Conservation (phyloP, 2,797 vertebrate genomes). For the Crocidura indochinensis region DNA sequence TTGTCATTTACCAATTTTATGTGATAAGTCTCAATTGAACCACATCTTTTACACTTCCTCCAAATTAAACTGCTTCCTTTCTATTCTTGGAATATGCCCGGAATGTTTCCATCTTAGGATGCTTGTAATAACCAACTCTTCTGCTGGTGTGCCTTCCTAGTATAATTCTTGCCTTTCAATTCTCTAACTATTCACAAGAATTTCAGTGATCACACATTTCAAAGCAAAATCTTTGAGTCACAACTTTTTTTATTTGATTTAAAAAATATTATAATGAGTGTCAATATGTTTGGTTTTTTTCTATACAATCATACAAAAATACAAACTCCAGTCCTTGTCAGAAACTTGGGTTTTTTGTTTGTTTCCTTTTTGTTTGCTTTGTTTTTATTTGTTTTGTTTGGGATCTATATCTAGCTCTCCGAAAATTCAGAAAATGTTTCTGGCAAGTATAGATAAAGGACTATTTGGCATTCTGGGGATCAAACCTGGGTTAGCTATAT, state of each 20-base stretch:
- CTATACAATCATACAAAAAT: not conserved
- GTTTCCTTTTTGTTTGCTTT: not conserved
- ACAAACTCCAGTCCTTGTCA: not conserved
- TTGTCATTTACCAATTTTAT: not conserved
- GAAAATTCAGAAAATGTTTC: too few relatives aligned
- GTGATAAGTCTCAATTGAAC: not conserved
- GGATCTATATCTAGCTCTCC: too few relatives aligned
- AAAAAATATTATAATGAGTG: not conserved
- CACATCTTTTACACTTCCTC: not conserved
- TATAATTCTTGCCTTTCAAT: not conserved
- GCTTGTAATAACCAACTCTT: not conserved
- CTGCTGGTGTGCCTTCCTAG: not conserved
- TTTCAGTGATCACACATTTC: not conserved
- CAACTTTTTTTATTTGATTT: not conserved
- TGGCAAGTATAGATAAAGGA: too few relatives aligned
- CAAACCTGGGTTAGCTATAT: too few relatives aligned
- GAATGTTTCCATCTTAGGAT: too few relatives aligned
- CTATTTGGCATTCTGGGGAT: too few relatives aligned
- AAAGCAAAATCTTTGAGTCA: not conserved
- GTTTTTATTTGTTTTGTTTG: too few relatives aligned
- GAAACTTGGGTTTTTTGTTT: not conserved
- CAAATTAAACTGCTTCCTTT: not conserved
- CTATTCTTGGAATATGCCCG: not conserved
- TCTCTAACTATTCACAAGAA: not conserved
- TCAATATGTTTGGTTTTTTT: not conserved